These are phyloP conservation scores for Stenopsyche tienmushanensis DNA, from an alignment of 1,140 invertebrate genomes.

Conservation along the genomic window DNA sequence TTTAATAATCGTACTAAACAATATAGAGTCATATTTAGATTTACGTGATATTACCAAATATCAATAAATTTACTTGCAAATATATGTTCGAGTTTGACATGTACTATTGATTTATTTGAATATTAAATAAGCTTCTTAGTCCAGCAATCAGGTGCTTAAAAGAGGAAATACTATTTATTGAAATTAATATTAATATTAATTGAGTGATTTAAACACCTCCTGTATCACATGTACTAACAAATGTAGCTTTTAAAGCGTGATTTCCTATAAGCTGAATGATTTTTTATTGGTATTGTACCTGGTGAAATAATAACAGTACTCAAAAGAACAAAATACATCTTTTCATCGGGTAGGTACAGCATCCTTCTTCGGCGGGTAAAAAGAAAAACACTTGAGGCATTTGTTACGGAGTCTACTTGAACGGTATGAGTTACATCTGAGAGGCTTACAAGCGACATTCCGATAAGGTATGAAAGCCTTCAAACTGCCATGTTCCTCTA, in stretches of 20 bases:
- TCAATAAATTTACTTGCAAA: no score
- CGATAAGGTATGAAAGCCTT: background rate
- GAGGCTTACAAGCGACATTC: constrained; percentile 16
- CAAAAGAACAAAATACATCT: background rate
- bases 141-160: no score
- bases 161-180: no score
- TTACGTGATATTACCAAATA: no score
- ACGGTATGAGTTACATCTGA: background rate
- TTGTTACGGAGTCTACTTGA: background rate
- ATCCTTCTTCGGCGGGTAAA: background rate
- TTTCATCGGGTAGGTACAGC: background rate
- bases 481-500: constrained; percentile 1
- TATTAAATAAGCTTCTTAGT: no score
- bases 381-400: background rate
- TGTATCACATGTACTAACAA: background rate
- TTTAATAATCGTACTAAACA: no score
- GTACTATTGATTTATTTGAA: no score
- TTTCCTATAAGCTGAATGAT: background rate
- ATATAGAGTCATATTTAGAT: no score
- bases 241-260: background rate
- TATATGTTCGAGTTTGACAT: no score
- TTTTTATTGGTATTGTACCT: background rate
- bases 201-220: no score
- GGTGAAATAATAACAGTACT: background rate
- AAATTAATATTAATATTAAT: no score